Conservation (phyloP, 2,888 invertebrate species). For the Nomada fabriciana region DNA sequence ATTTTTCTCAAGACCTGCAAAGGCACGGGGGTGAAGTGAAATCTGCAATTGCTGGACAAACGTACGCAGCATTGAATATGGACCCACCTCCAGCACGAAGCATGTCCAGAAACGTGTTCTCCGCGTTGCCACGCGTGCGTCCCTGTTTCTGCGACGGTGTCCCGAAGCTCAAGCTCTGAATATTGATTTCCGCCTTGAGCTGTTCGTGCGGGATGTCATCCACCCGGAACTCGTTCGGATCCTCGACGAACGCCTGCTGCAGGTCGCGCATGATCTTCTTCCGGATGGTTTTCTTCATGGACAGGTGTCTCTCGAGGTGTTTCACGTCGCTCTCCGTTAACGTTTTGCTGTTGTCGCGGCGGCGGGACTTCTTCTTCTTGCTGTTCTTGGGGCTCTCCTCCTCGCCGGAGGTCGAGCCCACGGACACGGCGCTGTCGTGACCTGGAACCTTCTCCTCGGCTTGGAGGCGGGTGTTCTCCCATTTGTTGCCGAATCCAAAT, state of each 20-base stretch:
- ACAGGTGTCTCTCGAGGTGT: conserved; percentile 92
- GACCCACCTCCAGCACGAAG: conserved; percentile 86
- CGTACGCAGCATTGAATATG: not conserved
- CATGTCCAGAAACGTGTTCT: conserved; percentile 89
- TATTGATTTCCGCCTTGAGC: conserved; percentile 88
- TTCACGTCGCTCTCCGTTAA: conserved; percentile 89
- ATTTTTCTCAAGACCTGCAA: conserved; percentile 76
- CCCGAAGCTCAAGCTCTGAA: conserved; percentile 88
- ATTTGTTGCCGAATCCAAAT: conserved; percentile 87
- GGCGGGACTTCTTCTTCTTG: conserved; percentile 87
- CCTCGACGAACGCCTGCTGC: conserved; percentile 90
- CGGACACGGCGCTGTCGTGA: conserved; percentile 83
- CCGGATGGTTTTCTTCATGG: conserved; percentile 94
- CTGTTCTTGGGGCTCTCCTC: conserved; percentile 84
- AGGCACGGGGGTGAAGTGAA: too few relatives aligned
- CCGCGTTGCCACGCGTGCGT: conserved; percentile 84
- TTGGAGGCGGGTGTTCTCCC: conserved; percentile 78
- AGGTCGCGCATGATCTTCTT: conserved; percentile 94
- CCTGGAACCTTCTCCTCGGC: conserved; percentile 81
- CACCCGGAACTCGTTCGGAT: conserved; percentile 90
- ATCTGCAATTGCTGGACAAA: not conserved
- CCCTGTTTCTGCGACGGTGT: conserved; percentile 84
- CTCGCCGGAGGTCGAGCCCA: conserved; percentile 84
- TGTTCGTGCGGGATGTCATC: conserved; percentile 89
- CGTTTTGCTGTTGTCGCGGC: conserved; percentile 89